phyloP scores from a whole-genome alignment of 2,113 vertebrate species.

The Nestor notabilis region DNA sequence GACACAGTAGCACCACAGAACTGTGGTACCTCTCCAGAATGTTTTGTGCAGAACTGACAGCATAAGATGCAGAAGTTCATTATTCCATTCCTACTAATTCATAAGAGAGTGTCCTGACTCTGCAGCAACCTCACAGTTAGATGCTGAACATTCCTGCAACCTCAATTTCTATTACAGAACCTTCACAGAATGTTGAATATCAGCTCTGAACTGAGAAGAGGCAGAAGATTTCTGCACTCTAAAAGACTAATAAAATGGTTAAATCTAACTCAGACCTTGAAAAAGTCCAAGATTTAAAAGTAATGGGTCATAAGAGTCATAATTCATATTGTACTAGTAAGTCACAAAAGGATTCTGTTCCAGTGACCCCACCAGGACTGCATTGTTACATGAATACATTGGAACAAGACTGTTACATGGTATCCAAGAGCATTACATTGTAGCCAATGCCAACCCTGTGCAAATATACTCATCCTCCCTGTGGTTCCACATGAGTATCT shows the following conservation, averaged over 20 bases:
- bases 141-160: neutral
- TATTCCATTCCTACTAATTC: neutral
- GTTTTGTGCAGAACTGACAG: neutral
- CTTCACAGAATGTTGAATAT: neutral
- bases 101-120: neutral
- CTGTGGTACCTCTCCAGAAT: neutral
- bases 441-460: neutral
- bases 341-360: neutral
- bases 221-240: neutral
- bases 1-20: neutral
- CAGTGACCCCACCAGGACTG: neutral
- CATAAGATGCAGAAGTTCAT: neutral
- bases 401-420: neutral
- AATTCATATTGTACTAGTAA: neutral
- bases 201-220: neutral
- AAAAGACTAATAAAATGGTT: neutral
- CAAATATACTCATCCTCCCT: neutral
- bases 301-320: neutral
- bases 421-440: neutral
- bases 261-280: neutral
- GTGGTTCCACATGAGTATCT: neutral
- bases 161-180: neutral
- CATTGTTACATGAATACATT: accelerated
- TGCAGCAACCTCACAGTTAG: neutral
- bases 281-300: neutral